phyloP scores from a whole-genome alignment of 2,888 invertebrate species.

The Drosophila pseudotalamancana region DNA sequence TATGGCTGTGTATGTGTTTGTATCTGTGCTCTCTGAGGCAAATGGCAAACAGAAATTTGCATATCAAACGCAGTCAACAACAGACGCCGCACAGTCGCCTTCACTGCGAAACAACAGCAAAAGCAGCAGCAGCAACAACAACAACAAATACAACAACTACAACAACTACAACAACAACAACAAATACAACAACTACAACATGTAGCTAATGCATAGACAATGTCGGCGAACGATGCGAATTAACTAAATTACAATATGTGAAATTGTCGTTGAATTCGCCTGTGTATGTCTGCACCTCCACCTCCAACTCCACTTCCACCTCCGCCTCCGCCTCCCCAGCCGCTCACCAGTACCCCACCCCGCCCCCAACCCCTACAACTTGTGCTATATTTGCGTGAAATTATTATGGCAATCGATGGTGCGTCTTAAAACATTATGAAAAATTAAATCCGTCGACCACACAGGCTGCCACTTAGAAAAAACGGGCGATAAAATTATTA shows the following conservation, averaged over 20 bases:
- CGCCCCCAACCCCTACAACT: constrained; percentile 5
- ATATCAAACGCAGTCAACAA: constrained; percentile 75
- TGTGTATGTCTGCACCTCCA: not conserved
- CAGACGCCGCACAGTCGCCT: constrained; percentile 76
- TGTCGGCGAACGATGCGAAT: constrained; percentile 71
- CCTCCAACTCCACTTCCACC: too few species aligned
- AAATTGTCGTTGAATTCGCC: constrained; percentile 56
- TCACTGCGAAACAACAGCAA: constrained; percentile 49
- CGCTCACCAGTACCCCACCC: not conserved
- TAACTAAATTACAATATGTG: constrained; percentile 76
- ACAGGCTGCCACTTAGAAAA: constrained; percentile 34
- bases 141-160: constrained; percentile 10
- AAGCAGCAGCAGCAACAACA: constrained; percentile 19
- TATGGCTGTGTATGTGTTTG: constrained; percentile 16
- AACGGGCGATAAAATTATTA: constrained; percentile 70
- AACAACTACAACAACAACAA: constrained; percentile 25
- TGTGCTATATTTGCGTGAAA: constrained; percentile 67
- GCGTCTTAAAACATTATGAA: constrained; percentile 53
- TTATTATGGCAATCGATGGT: constrained; percentile 78
- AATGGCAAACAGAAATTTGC: constrained; percentile 67
- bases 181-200: constrained; percentile 61
- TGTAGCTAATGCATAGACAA: constrained; percentile 70
- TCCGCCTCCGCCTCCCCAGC: not conserved
- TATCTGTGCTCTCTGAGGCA: constrained; percentile 41
- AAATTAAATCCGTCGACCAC: constrained; percentile 61